A percentile compares a stretch with the other conserved stretches of the same genome.
phyloP scores from a whole-genome alignment of 2,113 vertebrate species.

The Oplegnathus fasciatus region DNA sequence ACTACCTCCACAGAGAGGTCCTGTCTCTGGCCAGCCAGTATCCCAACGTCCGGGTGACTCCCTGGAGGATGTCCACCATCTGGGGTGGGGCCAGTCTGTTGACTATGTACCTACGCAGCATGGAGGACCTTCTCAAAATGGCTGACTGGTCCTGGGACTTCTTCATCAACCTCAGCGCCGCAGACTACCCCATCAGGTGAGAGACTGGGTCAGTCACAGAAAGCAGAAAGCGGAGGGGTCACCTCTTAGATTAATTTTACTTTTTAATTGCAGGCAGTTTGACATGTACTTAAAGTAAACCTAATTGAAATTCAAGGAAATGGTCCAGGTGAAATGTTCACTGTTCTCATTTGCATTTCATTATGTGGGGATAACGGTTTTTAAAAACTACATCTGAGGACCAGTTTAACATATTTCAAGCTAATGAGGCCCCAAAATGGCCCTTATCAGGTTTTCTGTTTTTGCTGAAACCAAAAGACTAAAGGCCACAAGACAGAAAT shows the following conservation, averaged over 20 bases:
- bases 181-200: constrained; percentile 97
- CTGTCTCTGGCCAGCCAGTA: constrained; percentile 87
- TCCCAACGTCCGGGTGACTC: constrained; percentile 91
- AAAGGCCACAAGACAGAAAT: neutral
- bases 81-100: constrained; percentile 98
- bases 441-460: neutral
- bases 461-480: neutral
- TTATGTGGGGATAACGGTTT: neutral
- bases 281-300: neutral
- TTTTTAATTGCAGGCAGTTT: neutral
- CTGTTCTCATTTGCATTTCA: neutral
- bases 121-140: constrained; percentile 96
- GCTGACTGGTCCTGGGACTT: constrained; percentile 98
- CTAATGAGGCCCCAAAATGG: neutral
- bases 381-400: neutral
- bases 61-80: constrained; percentile 98
- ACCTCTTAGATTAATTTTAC: too few relatives aligned
- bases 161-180: constrained; percentile 99
- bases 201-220: too few relatives aligned
- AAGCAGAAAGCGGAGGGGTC: too few relatives aligned
- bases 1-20: constrained; percentile 94
- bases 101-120: constrained; percentile 94
- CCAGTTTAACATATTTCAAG: neutral
- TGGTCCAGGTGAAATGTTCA: neutral
- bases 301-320: neutral